Evolutionary conservation across 2,113 vertebrate genomes (phyloP), one percentile per base, ranked within the genome.

Genomic region (Myodes glareolus): DNA sequence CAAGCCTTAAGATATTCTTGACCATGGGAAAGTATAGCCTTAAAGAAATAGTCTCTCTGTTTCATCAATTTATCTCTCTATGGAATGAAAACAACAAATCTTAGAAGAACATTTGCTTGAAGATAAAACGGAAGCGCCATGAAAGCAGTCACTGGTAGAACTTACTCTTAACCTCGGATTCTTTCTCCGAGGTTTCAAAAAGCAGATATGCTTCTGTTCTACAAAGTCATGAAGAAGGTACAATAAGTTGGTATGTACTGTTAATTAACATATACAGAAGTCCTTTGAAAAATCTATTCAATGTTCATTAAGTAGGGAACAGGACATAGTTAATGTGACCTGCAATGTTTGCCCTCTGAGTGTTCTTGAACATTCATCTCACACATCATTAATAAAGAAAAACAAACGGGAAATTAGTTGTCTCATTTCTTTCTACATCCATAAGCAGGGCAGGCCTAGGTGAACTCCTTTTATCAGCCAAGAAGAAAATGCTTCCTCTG

Each of bases 301-400:
- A 67, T 63, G 47, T 73, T 85, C 72, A 85, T 65, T 78, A 88
- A 91, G 10, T 50, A 93, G 76, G 80, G 92, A 94, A 81, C 52
- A 85, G n/a, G 67, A 14, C n/a, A 50, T 19, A 67, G 39, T 77
- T 90, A 73, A 78, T 78, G 8, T 90, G 85, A 88, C 75, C 76
- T 94, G 36, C 13, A 50, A 5, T 47, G 4, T 82, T 87, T 9
- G 1, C 5, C 25, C 88, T 47, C 77, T 87, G 33, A 94, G 92
- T 78, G 45, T 88, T 95, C 94, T 55, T 80, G 55, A 97, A 94
- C 86, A 96, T 89, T 94, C 95, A 94, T 11, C 21, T 93, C 90
- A 96, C 65, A 88, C 65, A 88, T 31, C 73, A 93, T 67, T 94
- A 88, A 94, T 91, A 58, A 96, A 85, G 76, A 94, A 21, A 50